Percentiles rank a stretch among this genome's conserved stretches.
Conservation (phyloP, 2,113 vertebrate genomes). For the Forbesichthys agassizii region DNA sequence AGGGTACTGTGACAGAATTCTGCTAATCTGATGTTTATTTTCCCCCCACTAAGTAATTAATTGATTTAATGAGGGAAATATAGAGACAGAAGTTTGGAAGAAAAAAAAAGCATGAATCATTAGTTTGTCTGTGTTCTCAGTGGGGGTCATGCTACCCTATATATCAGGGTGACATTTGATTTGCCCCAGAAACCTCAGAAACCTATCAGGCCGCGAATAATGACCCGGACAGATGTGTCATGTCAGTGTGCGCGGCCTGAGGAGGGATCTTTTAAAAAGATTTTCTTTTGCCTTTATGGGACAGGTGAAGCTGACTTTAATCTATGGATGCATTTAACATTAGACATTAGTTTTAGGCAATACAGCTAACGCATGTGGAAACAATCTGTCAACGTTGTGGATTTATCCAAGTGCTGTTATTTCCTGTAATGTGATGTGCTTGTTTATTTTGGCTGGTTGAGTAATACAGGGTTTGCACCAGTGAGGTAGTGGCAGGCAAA, state of each 20-base stretch:
- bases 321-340: background rate
- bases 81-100: background rate
- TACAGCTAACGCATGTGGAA: conserved; percentile 56
- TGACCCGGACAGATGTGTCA: conserved; percentile 64
- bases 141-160: conserved; percentile 25
- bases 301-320: conserved; percentile 56
- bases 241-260: conserved; percentile 47
- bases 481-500: conserved; percentile 16
- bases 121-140: conserved; percentile 4
- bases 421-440: conserved; percentile 56
- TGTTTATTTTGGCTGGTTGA: conserved; percentile 30
- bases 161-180: conserved; percentile 43
- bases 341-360: conserved; percentile 12
- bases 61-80: conserved; percentile 13
- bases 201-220: conserved; percentile 46
- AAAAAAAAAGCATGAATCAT: conserved; percentile 5
- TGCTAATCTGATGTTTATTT: conserved; percentile 14
- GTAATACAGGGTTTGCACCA: background rate
- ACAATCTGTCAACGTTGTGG: conserved; percentile 60
- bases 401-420: conserved; percentile 48
- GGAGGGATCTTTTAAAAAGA: conserved; percentile 35
- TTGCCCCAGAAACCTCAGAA: conserved; percentile 54
- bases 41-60: conserved; percentile 21
- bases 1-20: conserved; percentile 18
- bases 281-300: conserved; percentile 66